Percentiles rank a stretch among this genome's conserved stretches.
Conservation (phyloP, 2,797 vertebrate species). For the Neopelma chrysocephalum region DNA sequence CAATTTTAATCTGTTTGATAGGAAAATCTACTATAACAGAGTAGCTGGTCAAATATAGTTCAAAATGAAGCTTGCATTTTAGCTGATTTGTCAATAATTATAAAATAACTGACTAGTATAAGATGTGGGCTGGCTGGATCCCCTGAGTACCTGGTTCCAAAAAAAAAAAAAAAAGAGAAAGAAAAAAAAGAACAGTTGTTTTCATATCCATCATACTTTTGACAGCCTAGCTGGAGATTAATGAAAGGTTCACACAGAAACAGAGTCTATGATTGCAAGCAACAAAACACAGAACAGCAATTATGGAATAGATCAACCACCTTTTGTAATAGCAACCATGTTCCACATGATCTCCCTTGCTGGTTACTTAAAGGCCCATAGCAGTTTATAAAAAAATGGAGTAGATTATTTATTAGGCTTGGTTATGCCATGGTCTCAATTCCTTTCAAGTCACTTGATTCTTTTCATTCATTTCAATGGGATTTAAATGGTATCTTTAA, state of each 20-base stretch:
- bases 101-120: background rate
- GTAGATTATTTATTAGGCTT: background rate
- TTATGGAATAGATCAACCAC: background rate
- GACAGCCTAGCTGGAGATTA: constrained; percentile 77
- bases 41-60: background rate
- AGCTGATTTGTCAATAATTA: constrained; percentile 38
- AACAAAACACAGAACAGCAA: constrained; percentile 24
- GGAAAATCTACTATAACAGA: background rate
- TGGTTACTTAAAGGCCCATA: background rate
- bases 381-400: background rate
- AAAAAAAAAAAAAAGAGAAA: background rate
- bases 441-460: background rate
- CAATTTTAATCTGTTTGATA: background rate
- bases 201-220: constrained; percentile 72
- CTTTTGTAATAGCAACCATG: constrained; percentile 9
- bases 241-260: constrained; percentile 68
- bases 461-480: background rate
- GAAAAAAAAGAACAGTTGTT: constrained; percentile 39
- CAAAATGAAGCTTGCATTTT: background rate
- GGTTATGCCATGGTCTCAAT: background rate
- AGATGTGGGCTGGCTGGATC: constrained; percentile 16
- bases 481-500: background rate
- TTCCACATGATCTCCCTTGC: background rate
- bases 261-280: background rate
- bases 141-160: constrained; percentile 19